Evolutionary conservation across 2,888 invertebrate species (phyloP), one percentile per base, ranked within the genome.

Genomic region (Dioctria linearis): DNA sequence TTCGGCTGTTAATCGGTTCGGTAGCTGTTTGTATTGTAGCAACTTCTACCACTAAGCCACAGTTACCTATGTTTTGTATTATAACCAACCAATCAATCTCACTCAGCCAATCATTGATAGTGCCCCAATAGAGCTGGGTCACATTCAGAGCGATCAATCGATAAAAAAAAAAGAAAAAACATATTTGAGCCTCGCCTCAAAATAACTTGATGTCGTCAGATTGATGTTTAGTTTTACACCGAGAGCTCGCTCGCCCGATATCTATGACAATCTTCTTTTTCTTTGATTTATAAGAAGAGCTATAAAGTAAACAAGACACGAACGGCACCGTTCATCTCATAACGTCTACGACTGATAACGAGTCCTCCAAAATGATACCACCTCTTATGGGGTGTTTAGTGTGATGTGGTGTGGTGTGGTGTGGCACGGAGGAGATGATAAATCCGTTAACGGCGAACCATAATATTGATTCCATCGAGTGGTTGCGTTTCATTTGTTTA

Each of bases 121-220:
- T 61, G 61, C 37, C 2, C 25, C 39, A 61, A 39, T 39, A 61
- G 11, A 49, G 39, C 25, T 25, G 25, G 25, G 25, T 25, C 25
- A 25, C 2, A 25, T 51, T 69, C 9, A 39, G 37, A 51, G 37
- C 51, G 51, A 69, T 73, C 43, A 40, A 42, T 54, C 54, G 57
- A 73, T 73, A 57, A 25, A 25, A 25, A 57, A 25, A 25, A 25
- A 25, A 25, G 25, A 25, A 25, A 25, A 25, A 25, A 25, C 0
- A 73, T 73, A 49, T 73, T 59, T 54, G 5, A 39, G 71, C 73
- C 73, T 57, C 57, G 42, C 73, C 73, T 73, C 69, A 57, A 57
- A 73, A 73, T 73, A 57, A 25, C 42, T 51, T 9, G 57, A 51
- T 73, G 40, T 69, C 37, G 73, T 73, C 73, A 73, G 13, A 3